Evolutionary conservation across 2,888 invertebrate species (phyloP).

Genomic region (Dromius quadrimaculatus): DNA sequence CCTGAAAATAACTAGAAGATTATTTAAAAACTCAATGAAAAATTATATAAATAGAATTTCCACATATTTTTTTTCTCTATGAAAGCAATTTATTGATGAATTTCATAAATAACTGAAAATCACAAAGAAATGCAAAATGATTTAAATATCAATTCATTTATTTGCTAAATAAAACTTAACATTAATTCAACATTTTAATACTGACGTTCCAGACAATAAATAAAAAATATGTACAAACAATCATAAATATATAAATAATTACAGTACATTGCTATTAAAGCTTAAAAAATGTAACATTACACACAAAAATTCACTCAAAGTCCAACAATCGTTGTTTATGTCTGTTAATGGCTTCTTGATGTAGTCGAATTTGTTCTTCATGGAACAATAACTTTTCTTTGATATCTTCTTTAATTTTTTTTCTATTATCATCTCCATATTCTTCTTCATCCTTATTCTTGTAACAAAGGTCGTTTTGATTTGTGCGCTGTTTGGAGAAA

Average conservation of each 20-base stretch:
- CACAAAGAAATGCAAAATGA: no score
- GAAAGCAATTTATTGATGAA: no score
- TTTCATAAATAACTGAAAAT: no score
- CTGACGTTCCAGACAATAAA: conserved; percentile 21
- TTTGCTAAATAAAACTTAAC: conserved; percentile 15
- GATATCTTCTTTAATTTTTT: conserved; percentile 49
- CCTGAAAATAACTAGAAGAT: no score
- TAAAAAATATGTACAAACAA: conserved; percentile 20
- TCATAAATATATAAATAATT: conserved; percentile 23
- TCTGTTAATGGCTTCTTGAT: conserved; percentile 45
- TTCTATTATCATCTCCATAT: conserved; percentile 41
- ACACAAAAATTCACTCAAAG: conserved; percentile 24
- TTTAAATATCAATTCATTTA: conserved; percentile 12
- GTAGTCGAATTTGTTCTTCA: conserved; percentile 48
- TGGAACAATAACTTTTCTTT: conserved; percentile 46
- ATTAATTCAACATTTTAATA: conserved; percentile 17
- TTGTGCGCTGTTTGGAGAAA: conserved; percentile 28
- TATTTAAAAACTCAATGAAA: no score
- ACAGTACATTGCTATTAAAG: conserved; percentile 42
- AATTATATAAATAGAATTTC: no score
- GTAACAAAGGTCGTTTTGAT: conserved; percentile 20
- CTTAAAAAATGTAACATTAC: conserved; percentile 32
- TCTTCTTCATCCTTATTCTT: conserved; percentile 35
- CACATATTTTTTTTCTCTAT: no score
- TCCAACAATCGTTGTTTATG: conserved; percentile 49